Conservation (phyloP, 2,797 vertebrate species). For the Sebastiscus tertius region DNA sequence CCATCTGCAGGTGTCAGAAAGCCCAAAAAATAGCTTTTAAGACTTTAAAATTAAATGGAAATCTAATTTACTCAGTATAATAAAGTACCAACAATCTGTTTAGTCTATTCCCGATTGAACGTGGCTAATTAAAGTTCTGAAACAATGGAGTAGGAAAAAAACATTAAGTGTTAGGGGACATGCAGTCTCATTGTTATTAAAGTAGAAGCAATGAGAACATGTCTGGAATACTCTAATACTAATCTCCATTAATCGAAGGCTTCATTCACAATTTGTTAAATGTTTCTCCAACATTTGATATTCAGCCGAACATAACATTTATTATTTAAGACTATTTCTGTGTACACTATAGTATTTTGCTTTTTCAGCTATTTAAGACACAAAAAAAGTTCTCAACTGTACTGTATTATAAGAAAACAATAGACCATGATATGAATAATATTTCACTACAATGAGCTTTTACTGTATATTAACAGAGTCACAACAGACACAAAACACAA, state of each 20-base stretch:
- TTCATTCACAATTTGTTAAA: not conserved
- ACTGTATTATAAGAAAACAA: too few relatives aligned
- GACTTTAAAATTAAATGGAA: constrained; percentile 43
- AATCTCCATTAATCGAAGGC: not conserved
- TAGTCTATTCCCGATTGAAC: constrained; percentile 49
- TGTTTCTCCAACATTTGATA: not conserved
- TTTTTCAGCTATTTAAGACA: not conserved
- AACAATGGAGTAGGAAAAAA: constrained; percentile 30
- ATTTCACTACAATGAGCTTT: not conserved
- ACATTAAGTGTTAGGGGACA: constrained; percentile 34
- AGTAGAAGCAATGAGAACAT: constrained; percentile 21
- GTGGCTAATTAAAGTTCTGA: constrained; percentile 58
- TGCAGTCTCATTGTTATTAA: constrained; percentile 26
- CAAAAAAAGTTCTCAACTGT: not conserved
- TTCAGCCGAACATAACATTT: not conserved
- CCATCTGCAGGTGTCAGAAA: constrained; percentile 24
- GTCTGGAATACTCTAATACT: constrained; percentile 30
- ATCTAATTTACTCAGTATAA: constrained; percentile 51
- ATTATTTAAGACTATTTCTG: not conserved
- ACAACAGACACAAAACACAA: not conserved
- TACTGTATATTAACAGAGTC: not conserved
- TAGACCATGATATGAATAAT: not conserved
- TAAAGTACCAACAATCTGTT: constrained; percentile 44
- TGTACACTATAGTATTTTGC: not conserved
- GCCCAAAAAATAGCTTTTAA: not conserved